Base-by-base conservation (phyloP, 2,888 invertebrate genomes). In the Eugnorisma glareosa region DNA sequence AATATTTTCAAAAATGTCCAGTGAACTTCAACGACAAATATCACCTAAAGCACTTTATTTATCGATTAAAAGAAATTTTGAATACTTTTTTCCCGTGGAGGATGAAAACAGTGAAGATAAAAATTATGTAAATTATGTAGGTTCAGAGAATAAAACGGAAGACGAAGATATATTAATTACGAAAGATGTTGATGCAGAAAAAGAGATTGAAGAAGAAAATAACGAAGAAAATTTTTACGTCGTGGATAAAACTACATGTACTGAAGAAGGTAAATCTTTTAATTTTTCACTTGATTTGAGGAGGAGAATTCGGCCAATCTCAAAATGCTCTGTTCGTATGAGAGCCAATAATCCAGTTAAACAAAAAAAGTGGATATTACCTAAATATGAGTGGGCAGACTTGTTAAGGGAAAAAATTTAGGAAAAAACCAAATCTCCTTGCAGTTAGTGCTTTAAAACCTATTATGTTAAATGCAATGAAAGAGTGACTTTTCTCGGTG, bases 301-400 rank as follows among this genome's bases (percentile, higher is more conserved):
- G 57, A 72, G 73, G 57, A 72, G 28, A 66, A 66, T 66, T 66
- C 66, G 66, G 37, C 72, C 37, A 35, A 64, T 71, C 43, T 75
- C 75, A 71, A 71, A 64, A 71, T 75, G 63, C 11, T 69, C 61
- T 48, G 48, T 74, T 61, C 74, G 69, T 40, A 48, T 61, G 61
- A 74, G 48, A 74, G 11, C 40, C 48, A 74, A 74, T 69, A 69
- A 74, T 71, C 24, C 51, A 35, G 71, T 75, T 57, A 45, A 72
- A 45, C 71, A 71, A 72, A 71, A 70, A 75, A 75, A 70, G 72
- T 75, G 54, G 54, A 72, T 75, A 54, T 71, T 72, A 57, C 75
- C 64, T 45, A 75, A 75, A 66, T 66, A 72, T 45, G 64, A 72
- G 75, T 75, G 73, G 67, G 73, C 73, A 45, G 67, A 45, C 73